Evolutionary conservation across 2,797 vertebrate genomes (phyloP), one percentile per base, ranked within the genome.

Genomic region (Propithecus deckenii): DNA sequence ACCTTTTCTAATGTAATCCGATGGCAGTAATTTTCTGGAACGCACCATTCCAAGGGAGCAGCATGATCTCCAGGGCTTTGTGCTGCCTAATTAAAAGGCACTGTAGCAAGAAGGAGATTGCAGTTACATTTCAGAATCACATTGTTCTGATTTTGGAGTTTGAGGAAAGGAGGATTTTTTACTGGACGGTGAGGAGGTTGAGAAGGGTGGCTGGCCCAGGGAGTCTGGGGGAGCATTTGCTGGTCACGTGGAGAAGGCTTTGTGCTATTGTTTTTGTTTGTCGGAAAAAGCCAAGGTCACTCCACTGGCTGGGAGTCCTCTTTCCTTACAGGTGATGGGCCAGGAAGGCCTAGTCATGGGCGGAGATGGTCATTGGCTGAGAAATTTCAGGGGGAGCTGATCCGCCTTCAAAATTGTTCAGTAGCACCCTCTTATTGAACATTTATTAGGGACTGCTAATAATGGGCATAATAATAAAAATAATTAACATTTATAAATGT

Each of bases 21-120:
- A 25, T 59, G 90, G 97, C 97, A 97, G 97, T 97, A 94, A 69
- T 97, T 98, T 98, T 97, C 97, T 95, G 95, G 97, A 97, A 93
- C 96, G 14, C 91, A 88, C 93, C 72, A 10, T 94, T 97, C 96
- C 94, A 96, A 98, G 98, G 86, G 72, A 97, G 78, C 94, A 95
- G 83, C 55, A 0, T 67, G 86, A 75, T 96, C 98, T 98, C 97
- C 96, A 76, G 92, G 95, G 97, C 94, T 96, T 97, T 97, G 89
- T 86, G 55, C 90, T 69, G 97, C 94, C 97, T 98, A 98, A 98
- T 98, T 98, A 98, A 99, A 98, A 98, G 94, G 94, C 95, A 86
- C 81, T 89, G 97, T 97, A 98, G 98, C 96, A 98, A 95, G 97
- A 96, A 97, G 93, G 86, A 93, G 71, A 74, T 10, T 61, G 8